Evolutionary conservation across 2,797 vertebrate species (phyloP).

Genomic region (Clarias laeviceps): DNA sequence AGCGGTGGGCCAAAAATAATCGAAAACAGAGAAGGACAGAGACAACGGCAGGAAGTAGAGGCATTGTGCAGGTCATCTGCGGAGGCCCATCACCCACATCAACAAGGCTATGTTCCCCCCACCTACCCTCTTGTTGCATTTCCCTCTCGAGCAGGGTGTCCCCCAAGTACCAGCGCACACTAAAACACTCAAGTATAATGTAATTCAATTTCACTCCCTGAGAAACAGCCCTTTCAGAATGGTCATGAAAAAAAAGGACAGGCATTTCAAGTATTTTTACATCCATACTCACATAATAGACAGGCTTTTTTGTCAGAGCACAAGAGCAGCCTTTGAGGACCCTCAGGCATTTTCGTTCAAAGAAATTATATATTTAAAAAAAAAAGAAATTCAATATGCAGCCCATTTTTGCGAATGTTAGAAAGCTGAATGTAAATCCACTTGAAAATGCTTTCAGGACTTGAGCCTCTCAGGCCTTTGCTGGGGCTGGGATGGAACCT

Average conservation of each 20-base stretch:
- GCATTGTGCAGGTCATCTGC: slow-evolving; percentile 49
- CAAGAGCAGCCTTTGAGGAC: slow-evolving; percentile 40
- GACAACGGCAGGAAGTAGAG: slow-evolving; percentile 57
- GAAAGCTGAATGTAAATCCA: slow-evolving; percentile 33
- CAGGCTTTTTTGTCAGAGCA: slow-evolving; percentile 39
- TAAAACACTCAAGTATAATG: slow-evolving; percentile 56
- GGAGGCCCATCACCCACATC: slow-evolving; percentile 44
- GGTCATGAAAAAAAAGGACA: slow-evolving; percentile 43
- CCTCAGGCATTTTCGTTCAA: slow-evolving; percentile 21
- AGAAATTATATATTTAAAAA: not conserved
- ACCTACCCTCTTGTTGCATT: slow-evolving; percentile 35
- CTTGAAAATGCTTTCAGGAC: slow-evolving; percentile 49
- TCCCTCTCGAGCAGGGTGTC: slow-evolving; percentile 53
- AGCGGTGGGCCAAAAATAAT: slow-evolving; percentile 66
- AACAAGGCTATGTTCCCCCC: slow-evolving; percentile 25
- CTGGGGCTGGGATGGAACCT: slow-evolving; percentile 45
- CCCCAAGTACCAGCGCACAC: slow-evolving; percentile 56
- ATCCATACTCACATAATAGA: slow-evolving; percentile 53
- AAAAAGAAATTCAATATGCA: slow-evolving; percentile 20
- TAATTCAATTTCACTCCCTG: slow-evolving; percentile 60
- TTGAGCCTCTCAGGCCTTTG: slow-evolving; percentile 33
- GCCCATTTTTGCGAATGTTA: slow-evolving; percentile 43
- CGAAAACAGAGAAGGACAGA: slow-evolving; percentile 22
- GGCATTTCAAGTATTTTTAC: slow-evolving; percentile 55
- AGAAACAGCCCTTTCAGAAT: slow-evolving; percentile 57